Conservation (phyloP, 2,113 vertebrate species). For the Pterocles burchelli region DNA sequence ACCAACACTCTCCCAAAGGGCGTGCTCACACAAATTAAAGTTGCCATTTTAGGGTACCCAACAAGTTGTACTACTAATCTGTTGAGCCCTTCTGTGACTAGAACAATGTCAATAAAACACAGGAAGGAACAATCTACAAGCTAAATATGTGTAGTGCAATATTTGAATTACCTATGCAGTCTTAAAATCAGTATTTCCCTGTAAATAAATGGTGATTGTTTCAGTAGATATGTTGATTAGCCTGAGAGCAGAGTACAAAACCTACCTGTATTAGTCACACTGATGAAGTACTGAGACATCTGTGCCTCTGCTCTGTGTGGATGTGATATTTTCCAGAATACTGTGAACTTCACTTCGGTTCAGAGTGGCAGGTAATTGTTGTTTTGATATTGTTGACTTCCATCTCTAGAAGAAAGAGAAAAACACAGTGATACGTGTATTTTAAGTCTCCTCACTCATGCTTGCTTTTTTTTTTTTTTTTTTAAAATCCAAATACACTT, state of each 20-base stretch:
- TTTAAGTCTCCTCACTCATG: neutral
- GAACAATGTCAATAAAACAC: neutral
- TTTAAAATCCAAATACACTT: neutral
- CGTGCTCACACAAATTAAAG: neutral
- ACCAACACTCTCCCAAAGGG: neutral
- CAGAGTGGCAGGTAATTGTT: neutral
- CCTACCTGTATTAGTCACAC: neutral
- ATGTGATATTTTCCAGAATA: neutral
- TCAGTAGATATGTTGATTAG: neutral
- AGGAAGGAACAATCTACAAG: neutral
- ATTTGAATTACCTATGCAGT: neutral
- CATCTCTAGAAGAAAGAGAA: neutral
- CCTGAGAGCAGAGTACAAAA: neutral
- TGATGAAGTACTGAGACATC: neutral
- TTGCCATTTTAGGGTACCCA: neutral
- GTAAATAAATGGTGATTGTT: neutral
- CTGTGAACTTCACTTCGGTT: neutral
- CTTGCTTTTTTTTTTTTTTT: no score
- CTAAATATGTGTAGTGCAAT: neutral
- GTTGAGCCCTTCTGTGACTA: neutral
- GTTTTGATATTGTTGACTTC: neutral
- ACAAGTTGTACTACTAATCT: neutral
- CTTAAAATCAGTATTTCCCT: neutral
- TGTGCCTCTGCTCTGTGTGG: neutral
- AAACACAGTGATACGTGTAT: neutral